These are phyloP conservation scores for Muscicapa adusta DNA, from an alignment of 2,113 vertebrate species.

Conservation along the genomic window DNA sequence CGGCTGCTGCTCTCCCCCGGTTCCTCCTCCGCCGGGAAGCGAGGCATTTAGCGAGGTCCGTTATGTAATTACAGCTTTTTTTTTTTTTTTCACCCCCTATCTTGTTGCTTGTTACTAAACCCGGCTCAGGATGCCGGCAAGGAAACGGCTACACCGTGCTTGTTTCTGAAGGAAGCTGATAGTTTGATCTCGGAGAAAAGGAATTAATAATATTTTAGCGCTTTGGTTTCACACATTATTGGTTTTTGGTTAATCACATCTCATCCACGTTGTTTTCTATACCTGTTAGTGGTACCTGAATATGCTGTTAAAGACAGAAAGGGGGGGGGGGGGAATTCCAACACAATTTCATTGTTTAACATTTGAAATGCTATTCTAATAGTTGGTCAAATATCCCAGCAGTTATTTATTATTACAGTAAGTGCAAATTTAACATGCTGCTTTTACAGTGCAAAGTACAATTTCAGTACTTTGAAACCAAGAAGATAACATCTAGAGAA, in stretches of 20 bases:
- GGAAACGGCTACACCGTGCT: background rate
- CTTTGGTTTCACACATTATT: background rate
- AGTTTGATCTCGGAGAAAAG: background rate
- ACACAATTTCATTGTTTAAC: background rate
- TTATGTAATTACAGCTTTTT: background rate
- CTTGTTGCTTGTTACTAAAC: background rate
- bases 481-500: background rate
- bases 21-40: background rate
- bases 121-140: background rate
- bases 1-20: background rate
- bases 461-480: background rate
- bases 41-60: background rate
- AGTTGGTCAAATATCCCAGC: background rate
- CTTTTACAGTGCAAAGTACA: background rate
- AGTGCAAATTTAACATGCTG: background rate
- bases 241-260: background rate
- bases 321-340: background rate
- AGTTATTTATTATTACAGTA: background rate
- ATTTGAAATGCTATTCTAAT: background rate
- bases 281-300: background rate
- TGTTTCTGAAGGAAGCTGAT: background rate
- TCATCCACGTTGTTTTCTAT: background rate
- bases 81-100: accelerated
- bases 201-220: background rate
- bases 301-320: background rate